Percentiles rank a stretch among this genome's conserved stretches.
These are phyloP conservation scores for Dromius quadrimaculatus DNA, from an alignment of 2,888 invertebrate genomes.

Conservation along the genomic window DNA sequence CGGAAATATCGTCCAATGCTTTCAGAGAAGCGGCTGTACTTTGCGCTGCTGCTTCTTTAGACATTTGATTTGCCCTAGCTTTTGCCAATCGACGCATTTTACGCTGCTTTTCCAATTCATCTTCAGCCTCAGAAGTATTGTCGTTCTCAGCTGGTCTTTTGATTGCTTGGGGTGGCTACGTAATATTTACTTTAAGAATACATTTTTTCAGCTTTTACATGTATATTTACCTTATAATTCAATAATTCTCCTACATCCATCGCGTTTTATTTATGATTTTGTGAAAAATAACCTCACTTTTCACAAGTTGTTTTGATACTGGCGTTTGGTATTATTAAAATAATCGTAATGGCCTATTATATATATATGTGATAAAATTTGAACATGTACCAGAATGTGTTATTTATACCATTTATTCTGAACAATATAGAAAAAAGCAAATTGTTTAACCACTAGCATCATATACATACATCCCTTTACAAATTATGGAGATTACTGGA, in stretches of 20 bases:
- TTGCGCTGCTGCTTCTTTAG: slow-evolving; percentile 64
- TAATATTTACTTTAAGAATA: slow-evolving; percentile 50
- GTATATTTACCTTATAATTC: slow-evolving; percentile 69
- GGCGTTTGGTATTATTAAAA: too few species aligned
- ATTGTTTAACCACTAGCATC: too few species aligned
- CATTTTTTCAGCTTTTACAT: slow-evolving; percentile 5
- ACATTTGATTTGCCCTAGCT: slow-evolving; percentile 68
- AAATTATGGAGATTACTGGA: too few species aligned
- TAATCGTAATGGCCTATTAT: too few species aligned
- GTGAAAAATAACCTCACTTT: too few species aligned
- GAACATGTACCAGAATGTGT: too few species aligned
- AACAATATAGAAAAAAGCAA: too few species aligned
- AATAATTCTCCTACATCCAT: slow-evolving; percentile 74
- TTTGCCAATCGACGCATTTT: slow-evolving; percentile 74
- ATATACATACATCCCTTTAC: too few species aligned
- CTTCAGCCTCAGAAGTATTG: slow-evolving; percentile 76
- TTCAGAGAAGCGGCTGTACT: slow-evolving; percentile 64
- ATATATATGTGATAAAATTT: too few species aligned
- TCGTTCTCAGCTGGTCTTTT: slow-evolving; percentile 76
- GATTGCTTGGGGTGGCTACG: slow-evolving; percentile 85
- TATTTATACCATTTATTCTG: too few species aligned
- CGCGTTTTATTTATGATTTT: slow-evolving; percentile 6
- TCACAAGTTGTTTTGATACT: too few species aligned
- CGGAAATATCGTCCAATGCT: slow-evolving; percentile 70
- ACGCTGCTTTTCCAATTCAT: slow-evolving; percentile 73